Evolutionary conservation across 1,140 invertebrate species (phyloP).

Genomic region (Drosophila parvula): DNA sequence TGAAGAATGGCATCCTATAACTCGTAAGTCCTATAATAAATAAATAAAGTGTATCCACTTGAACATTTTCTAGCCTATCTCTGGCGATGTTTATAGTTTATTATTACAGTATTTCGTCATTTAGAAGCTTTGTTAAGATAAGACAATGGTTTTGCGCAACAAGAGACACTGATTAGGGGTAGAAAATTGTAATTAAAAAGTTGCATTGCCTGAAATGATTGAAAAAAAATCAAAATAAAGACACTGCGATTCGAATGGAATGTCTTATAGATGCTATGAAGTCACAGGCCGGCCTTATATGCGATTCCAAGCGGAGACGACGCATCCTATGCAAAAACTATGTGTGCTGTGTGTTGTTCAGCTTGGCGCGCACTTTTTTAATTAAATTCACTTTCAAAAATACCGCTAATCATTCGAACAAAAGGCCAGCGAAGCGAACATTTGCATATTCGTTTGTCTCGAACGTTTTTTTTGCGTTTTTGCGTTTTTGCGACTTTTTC

Average conservation of each 20-base stretch:
- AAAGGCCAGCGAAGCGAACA: constrained; percentile 45
- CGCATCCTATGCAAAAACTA: constrained; percentile 59
- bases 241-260: constrained; percentile 17
- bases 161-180: not conserved
- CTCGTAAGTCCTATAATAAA: too few species aligned
- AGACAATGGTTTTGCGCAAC: not conserved
- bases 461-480: constrained; percentile 18
- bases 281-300: constrained; percentile 49
- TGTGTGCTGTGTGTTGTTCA: constrained; percentile 22
- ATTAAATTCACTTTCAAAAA: constrained; percentile 82
- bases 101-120: not conserved
- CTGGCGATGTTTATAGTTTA: not conserved
- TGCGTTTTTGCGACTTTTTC: constrained; percentile 16
- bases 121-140: constrained; percentile 5
- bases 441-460: constrained; percentile 63
- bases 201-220: not conserved
- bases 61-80: not conserved
- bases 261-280: not conserved
- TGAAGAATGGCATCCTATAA: too few species aligned
- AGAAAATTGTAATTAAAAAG: not conserved
- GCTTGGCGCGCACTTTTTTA: constrained; percentile 51
- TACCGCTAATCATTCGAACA: constrained; percentile 77
- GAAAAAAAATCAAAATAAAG: not conserved
- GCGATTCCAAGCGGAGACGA: constrained; percentile 1
- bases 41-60: not conserved